Evolutionary conservation across 1,140 invertebrate species (phyloP).

Genomic region (Drosophila sproati): DNA sequence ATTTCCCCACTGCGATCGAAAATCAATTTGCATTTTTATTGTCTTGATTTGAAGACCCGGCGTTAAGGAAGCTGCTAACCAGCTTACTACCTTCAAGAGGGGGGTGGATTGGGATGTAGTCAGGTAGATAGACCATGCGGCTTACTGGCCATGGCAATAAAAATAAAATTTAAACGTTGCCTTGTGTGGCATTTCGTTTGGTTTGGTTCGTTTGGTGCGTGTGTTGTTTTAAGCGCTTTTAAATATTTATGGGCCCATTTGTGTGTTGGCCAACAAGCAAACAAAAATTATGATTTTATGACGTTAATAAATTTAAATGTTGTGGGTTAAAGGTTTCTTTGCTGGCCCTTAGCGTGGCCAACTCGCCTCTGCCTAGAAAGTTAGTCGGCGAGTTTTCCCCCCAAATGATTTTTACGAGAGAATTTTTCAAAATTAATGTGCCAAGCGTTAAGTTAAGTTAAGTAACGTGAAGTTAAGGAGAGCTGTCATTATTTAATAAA

Average conservation of each 20-base stretch:
- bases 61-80: constrained; percentile 28
- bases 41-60: constrained; percentile 32
- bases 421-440: constrained; percentile 3
- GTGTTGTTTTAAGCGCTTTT: constrained; percentile 73
- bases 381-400: neutral
- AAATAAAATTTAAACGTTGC: constrained; percentile 73
- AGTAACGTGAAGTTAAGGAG: neutral
- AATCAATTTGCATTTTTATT: constrained; percentile 76
- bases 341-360: neutral
- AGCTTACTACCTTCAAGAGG: neutral
- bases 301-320: constrained; percentile 78
- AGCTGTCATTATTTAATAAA: neutral
- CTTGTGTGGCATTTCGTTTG: constrained; percentile 47
- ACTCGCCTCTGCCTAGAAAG: constrained; percentile 14
- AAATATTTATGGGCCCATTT: constrained; percentile 81
- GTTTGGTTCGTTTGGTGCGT: neutral
- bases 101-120: neutral
- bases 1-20: constrained; percentile 69
- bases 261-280: constrained; percentile 40
- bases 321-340: constrained; percentile 23
- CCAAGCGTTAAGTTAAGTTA: neutral
- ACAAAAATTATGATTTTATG: constrained; percentile 78
- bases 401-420: neutral
- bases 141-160: constrained; percentile 56
- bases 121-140: constrained; percentile 12